Evolutionary conservation across 1,140 invertebrate species (phyloP).

Genomic region (Vollenhovia emeryi): DNA sequence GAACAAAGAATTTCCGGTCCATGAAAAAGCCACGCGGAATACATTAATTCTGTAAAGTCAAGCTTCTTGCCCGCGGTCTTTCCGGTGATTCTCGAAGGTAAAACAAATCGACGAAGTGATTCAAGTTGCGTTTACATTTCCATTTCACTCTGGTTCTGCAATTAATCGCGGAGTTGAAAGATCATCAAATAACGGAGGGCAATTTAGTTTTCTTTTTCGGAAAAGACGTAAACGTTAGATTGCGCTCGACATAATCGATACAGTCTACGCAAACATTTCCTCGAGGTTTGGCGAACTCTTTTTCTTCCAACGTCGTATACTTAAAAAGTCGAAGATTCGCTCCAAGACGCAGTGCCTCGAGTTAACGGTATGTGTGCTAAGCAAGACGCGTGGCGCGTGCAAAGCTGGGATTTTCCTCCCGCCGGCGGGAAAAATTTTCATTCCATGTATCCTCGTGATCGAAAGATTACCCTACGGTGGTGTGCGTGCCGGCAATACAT

Average conservation of each 20-base stretch:
- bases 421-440: slow-evolving; percentile 27
- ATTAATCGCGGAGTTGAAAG: neutral
- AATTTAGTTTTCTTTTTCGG: neutral
- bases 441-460: slow-evolving; percentile 42
- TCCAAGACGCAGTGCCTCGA: slow-evolving; percentile 24
- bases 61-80: slow-evolving; percentile 13
- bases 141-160: neutral
- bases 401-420: slow-evolving; percentile 33
- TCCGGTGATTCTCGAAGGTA: neutral
- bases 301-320: neutral
- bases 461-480: slow-evolving; percentile 29
- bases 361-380: slow-evolving; percentile 37
- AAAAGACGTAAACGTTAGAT: neutral
- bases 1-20: slow-evolving; percentile 58
- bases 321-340: slow-evolving; percentile 28
- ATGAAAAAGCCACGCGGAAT: slow-evolving; percentile 22
- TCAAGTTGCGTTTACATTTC: neutral
- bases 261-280: neutral
- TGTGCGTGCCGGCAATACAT: slow-evolving; percentile 23
- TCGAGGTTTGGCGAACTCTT: slow-evolving; percentile 9
- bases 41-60: slow-evolving; percentile 32
- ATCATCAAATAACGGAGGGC: neutral
- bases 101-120: neutral
- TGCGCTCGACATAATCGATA: neutral
- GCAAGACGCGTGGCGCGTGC: slow-evolving; percentile 42